These are phyloP conservation scores for Dipus sagitta DNA, from an alignment of 2,797 vertebrate species.

Conservation along the genomic window DNA sequence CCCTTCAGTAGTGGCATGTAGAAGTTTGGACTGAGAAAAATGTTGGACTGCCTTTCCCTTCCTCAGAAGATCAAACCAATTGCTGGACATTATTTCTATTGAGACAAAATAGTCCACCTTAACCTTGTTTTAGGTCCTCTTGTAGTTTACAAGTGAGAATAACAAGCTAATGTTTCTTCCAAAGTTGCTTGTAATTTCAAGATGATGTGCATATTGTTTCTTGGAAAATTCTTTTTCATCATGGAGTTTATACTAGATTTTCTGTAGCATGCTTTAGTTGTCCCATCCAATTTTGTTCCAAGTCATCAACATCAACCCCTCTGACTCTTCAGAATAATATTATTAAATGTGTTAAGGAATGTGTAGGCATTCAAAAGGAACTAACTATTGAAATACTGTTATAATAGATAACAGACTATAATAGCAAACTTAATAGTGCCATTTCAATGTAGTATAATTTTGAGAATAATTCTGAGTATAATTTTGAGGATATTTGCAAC, in stretches of 20 bases:
- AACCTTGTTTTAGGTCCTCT: background rate
- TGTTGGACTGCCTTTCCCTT: slow-evolving; percentile 13
- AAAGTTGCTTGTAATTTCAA: background rate
- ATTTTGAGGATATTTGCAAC: background rate
- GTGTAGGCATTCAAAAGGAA: background rate
- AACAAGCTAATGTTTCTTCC: background rate
- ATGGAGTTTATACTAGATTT: slow-evolving; percentile 48
- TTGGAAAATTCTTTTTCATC: slow-evolving; percentile 45
- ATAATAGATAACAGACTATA: background rate
- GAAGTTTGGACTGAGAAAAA: background rate
- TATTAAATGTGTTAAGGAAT: slow-evolving; percentile 3
- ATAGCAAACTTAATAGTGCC: background rate
- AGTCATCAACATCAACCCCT: background rate
- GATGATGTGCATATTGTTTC: background rate
- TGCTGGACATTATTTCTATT: slow-evolving; percentile 56
- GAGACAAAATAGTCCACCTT: slow-evolving; percentile 51
- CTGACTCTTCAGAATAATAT: background rate
- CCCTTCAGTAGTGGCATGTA: fast-evolving
- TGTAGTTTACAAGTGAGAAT: background rate
- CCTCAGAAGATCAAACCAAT: slow-evolving; percentile 36
- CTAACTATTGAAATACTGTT: background rate
- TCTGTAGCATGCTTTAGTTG: slow-evolving; percentile 45
- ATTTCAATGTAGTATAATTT: slow-evolving; percentile 31
- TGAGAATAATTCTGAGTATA: background rate
- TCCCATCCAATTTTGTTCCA: slow-evolving; percentile 32